phyloP scores from a whole-genome alignment of 2,113 vertebrate species.

The Dasyornis broadbenti region DNA sequence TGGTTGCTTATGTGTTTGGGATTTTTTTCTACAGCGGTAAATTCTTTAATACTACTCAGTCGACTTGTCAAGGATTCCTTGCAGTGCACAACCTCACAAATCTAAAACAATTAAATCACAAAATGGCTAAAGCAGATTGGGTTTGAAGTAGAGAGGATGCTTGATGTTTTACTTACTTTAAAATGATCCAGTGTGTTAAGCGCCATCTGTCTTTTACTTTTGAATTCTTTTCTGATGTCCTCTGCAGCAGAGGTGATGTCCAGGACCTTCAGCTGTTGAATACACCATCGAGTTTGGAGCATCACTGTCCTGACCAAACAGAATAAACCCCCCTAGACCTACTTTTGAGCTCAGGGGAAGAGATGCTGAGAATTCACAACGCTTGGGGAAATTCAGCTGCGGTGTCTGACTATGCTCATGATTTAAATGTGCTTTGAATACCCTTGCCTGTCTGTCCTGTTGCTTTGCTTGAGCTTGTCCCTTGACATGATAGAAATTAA shows the following conservation, averaged over 20 bases:
- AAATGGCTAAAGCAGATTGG: neutral
- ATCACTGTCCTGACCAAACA: neutral
- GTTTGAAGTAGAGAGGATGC: neutral
- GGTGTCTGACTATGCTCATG: neutral
- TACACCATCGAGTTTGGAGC: neutral
- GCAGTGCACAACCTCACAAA: neutral
- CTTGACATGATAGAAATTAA: neutral
- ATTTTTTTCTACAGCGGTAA: neutral
- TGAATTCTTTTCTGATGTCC: neutral
- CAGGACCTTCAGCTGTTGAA: neutral
- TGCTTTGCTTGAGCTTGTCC: neutral
- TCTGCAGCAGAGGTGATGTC: neutral
- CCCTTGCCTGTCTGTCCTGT: neutral
- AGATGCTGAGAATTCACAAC: neutral
- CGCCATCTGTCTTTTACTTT: neutral
- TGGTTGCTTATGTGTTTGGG: neutral
- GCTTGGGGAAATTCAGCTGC: neutral
- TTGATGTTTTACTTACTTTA: neutral
- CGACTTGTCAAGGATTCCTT: neutral
- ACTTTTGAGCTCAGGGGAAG: neutral
- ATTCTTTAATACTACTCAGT: neutral
- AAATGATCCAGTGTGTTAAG: neutral
- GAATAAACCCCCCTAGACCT: neutral
- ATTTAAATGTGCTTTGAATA: neutral
- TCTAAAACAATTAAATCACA: neutral